A percentile compares a stretch with the other conserved stretches of the same genome.
Evolutionary conservation across 1,140 invertebrate species (phyloP).

Genomic region (Periplaneta americana): DNA sequence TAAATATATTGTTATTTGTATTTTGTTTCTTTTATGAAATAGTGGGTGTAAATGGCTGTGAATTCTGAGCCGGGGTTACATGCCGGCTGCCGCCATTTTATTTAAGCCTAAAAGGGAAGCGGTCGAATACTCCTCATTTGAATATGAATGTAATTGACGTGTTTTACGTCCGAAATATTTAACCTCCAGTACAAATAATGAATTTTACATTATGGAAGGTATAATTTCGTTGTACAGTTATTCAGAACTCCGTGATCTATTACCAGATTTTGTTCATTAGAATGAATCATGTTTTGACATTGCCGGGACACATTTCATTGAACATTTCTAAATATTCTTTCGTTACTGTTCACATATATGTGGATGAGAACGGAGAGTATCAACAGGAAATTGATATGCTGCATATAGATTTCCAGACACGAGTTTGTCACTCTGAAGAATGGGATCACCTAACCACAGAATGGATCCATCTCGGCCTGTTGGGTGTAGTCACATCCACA

Average conservation of each 20-base stretch:
- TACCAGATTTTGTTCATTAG: not conserved
- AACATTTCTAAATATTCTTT: too few relatives aligned
- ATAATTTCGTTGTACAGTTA: not conserved
- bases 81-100: constrained; percentile 28
- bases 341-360: too few relatives aligned
- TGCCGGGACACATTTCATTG: not conserved
- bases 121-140: not conserved
- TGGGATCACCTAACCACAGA: too few relatives aligned
- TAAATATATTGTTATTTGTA: not conserved
- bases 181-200: too few relatives aligned
- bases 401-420: too few relatives aligned
- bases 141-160: not conserved
- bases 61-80: constrained; percentile 1
- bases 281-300: not conserved
- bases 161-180: too few relatives aligned
- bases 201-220: not conserved
- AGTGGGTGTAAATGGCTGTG: not conserved
- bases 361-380: too few relatives aligned
- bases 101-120: not conserved
- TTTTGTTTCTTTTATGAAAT: not conserved
- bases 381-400: too few relatives aligned
- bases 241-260: not conserved
- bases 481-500: too few relatives aligned
- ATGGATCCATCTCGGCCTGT: too few relatives aligned
- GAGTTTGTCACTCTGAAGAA: too few relatives aligned